Evolutionary conservation across 2,888 invertebrate species (phyloP).

Genomic region (Drosophila vallismaia): DNA sequence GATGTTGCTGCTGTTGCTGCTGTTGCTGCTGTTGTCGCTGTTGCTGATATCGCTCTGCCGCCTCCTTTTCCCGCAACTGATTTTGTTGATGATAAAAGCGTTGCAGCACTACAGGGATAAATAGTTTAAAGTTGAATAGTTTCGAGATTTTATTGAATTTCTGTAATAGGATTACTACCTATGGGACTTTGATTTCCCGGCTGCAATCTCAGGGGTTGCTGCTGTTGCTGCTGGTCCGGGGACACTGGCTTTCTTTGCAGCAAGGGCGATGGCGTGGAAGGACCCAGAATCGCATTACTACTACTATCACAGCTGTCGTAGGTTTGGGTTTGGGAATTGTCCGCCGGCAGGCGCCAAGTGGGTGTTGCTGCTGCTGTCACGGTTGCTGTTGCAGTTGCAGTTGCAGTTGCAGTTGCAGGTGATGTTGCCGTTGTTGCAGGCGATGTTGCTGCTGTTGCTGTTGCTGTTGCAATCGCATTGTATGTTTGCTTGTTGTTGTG

Average conservation of each 20-base stretch:
- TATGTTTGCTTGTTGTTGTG: constrained; percentile 36
- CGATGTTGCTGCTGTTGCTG: constrained; percentile 19
- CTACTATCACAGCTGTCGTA: constrained; percentile 66
- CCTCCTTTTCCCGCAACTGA: constrained; percentile 86
- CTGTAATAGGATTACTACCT: constrained; percentile 55
- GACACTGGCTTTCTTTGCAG: constrained; percentile 47
- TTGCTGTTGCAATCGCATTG: constrained; percentile 26
- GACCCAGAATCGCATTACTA: constrained; percentile 32
- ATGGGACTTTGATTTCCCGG: constrained; percentile 90
- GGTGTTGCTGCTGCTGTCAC: constrained; percentile 47
- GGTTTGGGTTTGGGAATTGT: constrained; percentile 35
- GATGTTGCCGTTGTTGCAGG: constrained; percentile 39
- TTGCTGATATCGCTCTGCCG: constrained; percentile 79
- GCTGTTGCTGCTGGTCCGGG: constrained; percentile 79
- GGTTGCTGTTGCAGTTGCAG: constrained; percentile 35
- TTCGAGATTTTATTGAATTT: not conserved
- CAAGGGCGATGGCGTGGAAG: constrained; percentile 54
- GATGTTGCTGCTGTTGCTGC: constrained; percentile 41
- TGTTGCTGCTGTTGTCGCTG: constrained; percentile 50
- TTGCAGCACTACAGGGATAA: constrained; percentile 86
- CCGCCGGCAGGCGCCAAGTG: constrained; percentile 58
- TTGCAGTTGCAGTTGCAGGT: constrained; percentile 42
- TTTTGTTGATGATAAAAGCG: constrained; percentile 91
- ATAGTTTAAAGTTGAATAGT: not conserved
- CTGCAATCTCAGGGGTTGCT: constrained; percentile 81